These are phyloP conservation scores for Capreolus pygargus DNA, from an alignment of 2,113 vertebrate species.

Conservation along the genomic window DNA sequence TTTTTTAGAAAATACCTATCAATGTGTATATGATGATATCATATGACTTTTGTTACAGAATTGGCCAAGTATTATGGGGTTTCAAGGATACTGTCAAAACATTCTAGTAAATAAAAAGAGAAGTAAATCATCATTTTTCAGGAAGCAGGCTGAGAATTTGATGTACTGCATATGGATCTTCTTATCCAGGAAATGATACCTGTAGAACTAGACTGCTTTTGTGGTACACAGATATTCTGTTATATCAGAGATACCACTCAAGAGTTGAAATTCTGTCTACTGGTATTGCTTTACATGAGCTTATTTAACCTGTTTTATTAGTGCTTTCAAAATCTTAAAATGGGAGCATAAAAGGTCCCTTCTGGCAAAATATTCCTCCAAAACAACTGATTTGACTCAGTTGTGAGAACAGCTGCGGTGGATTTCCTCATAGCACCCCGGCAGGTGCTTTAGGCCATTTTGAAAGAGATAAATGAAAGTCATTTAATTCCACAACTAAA, in stretches of 20 bases:
- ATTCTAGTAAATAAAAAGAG: conserved; percentile 14
- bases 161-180: not conserved
- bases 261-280: conserved; percentile 36
- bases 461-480: conserved; percentile 34
- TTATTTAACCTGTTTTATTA: not conserved
- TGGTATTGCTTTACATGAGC: not conserved
- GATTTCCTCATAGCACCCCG: not conserved
- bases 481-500: conserved; percentile 5
- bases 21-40: not conserved
- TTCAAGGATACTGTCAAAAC: not conserved
- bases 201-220: not conserved
- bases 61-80: not conserved
- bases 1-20: not conserved
- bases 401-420: not conserved
- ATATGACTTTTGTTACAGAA: not conserved
- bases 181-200: not conserved
- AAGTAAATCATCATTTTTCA: not conserved
- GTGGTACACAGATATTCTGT: not conserved
- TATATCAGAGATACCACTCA: not conserved
- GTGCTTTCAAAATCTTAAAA: conserved; percentile 20
- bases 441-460: not conserved
- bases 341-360: not conserved
- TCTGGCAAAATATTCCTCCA: not conserved
- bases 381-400: conserved; percentile 27
- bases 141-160: conserved; percentile 6